Evolutionary conservation across 2,888 invertebrate genomes (phyloP).

Genomic region (Mechanitis mazaeus): DNA sequence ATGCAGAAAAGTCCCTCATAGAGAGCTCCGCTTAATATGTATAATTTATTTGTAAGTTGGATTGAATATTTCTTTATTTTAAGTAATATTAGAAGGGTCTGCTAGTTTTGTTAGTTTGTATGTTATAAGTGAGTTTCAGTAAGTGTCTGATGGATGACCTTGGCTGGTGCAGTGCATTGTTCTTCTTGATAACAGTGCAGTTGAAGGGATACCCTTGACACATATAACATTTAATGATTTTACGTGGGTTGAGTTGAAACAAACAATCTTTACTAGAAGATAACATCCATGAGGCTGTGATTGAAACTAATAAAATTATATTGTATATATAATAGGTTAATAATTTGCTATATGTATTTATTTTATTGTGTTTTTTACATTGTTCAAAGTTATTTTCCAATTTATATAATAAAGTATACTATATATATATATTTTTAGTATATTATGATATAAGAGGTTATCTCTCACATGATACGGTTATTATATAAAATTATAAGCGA

Average conservation of each 20-base stretch:
- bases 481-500: background rate
- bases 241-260: background rate
- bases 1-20: too few species aligned
- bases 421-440: too few species aligned
- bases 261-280: background rate
- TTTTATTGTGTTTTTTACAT: too few species aligned
- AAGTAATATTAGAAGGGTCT: background rate
- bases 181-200: constrained; percentile 22
- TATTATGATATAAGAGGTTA: background rate
- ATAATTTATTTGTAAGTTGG: too few species aligned
- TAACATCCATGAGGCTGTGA: background rate
- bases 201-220: constrained; percentile 25
- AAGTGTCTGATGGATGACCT: constrained; percentile 14
- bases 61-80: background rate
- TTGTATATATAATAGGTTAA: too few species aligned
- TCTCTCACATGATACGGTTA: background rate
- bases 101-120: background rate
- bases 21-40: too few species aligned
- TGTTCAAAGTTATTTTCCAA: too few species aligned
- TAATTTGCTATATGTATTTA: too few species aligned
- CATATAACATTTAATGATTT: constrained; percentile 10
- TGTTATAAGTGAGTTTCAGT: background rate
- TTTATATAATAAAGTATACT: too few species aligned
- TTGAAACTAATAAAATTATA: too few species aligned
- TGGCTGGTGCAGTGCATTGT: constrained; percentile 28